Evolutionary conservation across 2,888 invertebrate genomes (phyloP).

Genomic region (Galerucella calmariensis): DNA sequence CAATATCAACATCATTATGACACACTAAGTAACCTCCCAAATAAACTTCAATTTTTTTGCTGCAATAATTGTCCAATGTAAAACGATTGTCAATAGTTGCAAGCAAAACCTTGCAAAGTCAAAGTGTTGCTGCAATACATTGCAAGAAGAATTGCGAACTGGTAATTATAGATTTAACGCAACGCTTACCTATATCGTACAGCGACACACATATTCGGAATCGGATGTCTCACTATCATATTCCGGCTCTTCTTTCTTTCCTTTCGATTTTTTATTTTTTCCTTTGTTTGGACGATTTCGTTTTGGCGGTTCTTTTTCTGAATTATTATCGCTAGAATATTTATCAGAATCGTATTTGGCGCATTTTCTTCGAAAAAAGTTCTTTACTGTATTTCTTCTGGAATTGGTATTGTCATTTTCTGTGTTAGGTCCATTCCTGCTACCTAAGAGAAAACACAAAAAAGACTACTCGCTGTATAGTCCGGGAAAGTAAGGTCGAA

Average conservation of each 20-base stretch:
- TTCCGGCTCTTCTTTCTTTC: slow-evolving; percentile 9
- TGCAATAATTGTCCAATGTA: no score
- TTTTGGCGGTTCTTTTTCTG: neutral
- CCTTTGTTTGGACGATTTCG: slow-evolving; percentile 14
- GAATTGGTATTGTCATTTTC: neutral
- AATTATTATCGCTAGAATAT: neutral
- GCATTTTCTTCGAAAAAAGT: slow-evolving; percentile 22
- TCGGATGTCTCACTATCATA: slow-evolving; percentile 20
- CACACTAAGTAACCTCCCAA: no score
- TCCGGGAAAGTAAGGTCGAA: no score
- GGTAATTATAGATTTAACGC: no score
- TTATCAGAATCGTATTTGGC: slow-evolving; percentile 17
- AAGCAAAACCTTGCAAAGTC: no score
- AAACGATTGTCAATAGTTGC: no score
- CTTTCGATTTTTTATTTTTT: slow-evolving; percentile 7
- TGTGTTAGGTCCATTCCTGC: neutral
- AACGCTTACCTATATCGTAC: neutral
- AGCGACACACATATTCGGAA: slow-evolving; percentile 9
- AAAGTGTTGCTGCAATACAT: no score
- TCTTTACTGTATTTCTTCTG: neutral
- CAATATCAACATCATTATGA: no score
- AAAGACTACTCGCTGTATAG: no score
- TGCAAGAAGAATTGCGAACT: no score
- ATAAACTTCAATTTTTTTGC: no score
- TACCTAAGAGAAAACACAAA: no score